Percentiles rank a stretch among this genome's conserved stretches.
Evolutionary conservation across 2,113 vertebrate genomes (phyloP).

Genomic region (Antidorcas marsupialis): DNA sequence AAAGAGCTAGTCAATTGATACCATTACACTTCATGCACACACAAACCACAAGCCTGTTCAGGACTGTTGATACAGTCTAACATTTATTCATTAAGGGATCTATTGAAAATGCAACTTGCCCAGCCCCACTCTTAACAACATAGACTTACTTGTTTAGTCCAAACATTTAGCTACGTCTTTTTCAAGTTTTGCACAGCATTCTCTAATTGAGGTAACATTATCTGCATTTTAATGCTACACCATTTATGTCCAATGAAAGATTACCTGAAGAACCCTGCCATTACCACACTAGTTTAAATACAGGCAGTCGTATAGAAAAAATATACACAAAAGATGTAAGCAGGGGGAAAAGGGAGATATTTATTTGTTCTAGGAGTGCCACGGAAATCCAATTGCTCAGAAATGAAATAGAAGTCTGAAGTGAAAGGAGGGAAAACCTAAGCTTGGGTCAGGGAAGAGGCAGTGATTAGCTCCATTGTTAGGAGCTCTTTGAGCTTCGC

Average conservation of each 20-base stretch:
- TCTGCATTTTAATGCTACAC: conserved; percentile 78
- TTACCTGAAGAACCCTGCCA: conserved; percentile 74
- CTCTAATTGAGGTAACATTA: conserved; percentile 76
- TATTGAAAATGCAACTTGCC: conserved; percentile 71
- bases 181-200: conserved; percentile 70
- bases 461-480: conserved; percentile 92
- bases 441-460: conserved; percentile 75
- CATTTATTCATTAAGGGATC: conserved; percentile 76
- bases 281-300: conserved; percentile 65
- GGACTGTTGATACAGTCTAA: conserved; percentile 76
- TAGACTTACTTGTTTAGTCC: conserved; percentile 73
- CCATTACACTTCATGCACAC: conserved; percentile 75
- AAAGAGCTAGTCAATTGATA: conserved; percentile 81
- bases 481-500: conserved; percentile 87
- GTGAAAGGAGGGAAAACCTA: conserved; percentile 75
- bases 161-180: conserved; percentile 77
- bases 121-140: conserved; percentile 63
- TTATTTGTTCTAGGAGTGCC: conserved; percentile 77
- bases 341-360: conserved; percentile 67
- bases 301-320: conserved; percentile 66
- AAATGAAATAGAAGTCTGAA: conserved; percentile 73
- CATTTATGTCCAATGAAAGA: conserved; percentile 71
- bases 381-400: conserved; percentile 76
- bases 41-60: conserved; percentile 67
- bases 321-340: conserved; percentile 69